Percentiles rank a stretch among this genome's conserved stretches.
These are phyloP conservation scores for Lepus timidus DNA, from an alignment of 2,113 vertebrate genomes.

Conservation along the genomic window DNA sequence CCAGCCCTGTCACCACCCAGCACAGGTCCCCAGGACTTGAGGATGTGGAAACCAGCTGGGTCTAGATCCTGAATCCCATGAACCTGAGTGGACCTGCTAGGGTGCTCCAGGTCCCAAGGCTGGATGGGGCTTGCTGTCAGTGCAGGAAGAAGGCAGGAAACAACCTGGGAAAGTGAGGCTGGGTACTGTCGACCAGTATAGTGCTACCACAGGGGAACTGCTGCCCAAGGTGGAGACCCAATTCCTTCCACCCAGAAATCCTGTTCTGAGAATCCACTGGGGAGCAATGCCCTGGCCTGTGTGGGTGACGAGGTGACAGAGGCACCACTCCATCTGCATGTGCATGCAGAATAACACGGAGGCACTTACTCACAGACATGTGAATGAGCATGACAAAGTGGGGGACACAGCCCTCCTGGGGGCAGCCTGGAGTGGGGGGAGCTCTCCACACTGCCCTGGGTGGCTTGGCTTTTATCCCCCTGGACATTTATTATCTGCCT, in stretches of 20 bases:
- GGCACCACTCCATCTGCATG: neutral
- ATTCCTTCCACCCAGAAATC: neutral
- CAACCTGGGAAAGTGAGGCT: no score
- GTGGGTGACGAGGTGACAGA: neutral
- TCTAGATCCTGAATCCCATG: neutral
- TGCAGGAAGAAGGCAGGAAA: fast-evolving
- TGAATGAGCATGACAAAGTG: neutral
- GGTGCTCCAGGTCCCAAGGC: neutral
- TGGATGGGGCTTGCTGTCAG: neutral
- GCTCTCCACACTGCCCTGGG: neutral
- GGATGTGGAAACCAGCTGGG: no score
- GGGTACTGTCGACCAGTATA: no score
- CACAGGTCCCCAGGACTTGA: fast-evolving
- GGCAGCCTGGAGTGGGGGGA: neutral
- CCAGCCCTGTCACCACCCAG: neutral
- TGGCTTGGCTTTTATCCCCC: neutral
- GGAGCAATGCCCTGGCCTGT: neutral
- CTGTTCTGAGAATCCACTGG: neutral
- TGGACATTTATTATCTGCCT: neutral
- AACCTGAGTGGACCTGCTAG: neutral
- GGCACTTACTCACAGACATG: neutral
- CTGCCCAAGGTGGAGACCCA: neutral
- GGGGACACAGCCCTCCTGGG: neutral
- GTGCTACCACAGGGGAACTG: fast-evolving
- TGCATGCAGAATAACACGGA: neutral